Evolutionary conservation across 35 echinoderm and acorn worm genomes (phyloP).

Genomic region (Stichopus chloronotus): DNA sequence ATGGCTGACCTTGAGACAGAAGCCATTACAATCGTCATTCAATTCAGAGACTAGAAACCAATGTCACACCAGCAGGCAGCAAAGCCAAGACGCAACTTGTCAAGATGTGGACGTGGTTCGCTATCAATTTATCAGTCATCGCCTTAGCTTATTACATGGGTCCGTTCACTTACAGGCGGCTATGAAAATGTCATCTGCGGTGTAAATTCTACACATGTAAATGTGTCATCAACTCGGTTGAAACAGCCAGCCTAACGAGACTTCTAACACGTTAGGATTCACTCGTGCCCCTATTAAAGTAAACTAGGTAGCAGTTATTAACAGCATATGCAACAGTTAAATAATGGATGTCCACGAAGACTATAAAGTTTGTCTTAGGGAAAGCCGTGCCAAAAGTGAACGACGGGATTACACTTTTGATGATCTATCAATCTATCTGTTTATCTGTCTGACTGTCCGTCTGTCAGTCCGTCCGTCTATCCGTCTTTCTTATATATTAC

Average conservation of each 20-base stretch:
- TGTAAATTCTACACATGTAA: slow-evolving; percentile 13
- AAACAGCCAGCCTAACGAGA: not conserved
- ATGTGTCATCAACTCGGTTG: not conserved
- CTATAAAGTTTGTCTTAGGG: too few relatives aligned
- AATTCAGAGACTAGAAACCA: not conserved
- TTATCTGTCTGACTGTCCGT: too few relatives aligned
- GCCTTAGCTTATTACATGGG: not conserved
- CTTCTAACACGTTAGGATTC: not conserved
- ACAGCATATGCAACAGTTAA: too few relatives aligned
- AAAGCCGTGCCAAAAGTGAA: too few relatives aligned
- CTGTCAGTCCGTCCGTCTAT: too few relatives aligned
- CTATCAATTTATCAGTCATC: not conserved
- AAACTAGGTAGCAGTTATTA: too few relatives aligned
- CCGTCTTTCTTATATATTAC: too few relatives aligned
- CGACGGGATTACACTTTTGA: too few relatives aligned
- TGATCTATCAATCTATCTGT: too few relatives aligned
- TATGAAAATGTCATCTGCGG: slow-evolving; percentile 1
- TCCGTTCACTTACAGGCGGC: not conserved
- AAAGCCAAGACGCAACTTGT: too few relatives aligned
- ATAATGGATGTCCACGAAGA: too few relatives aligned
- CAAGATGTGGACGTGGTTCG: not conserved
- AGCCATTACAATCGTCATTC: not conserved
- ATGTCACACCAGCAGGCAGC: not conserved
- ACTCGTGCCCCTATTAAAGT: too few relatives aligned
- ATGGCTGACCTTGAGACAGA: not conserved